Percentiles rank a stretch among this genome's conserved stretches.
These are phyloP conservation scores for Meteorus colon DNA, from an alignment of 2,888 invertebrate species.

Conservation along the genomic window DNA sequence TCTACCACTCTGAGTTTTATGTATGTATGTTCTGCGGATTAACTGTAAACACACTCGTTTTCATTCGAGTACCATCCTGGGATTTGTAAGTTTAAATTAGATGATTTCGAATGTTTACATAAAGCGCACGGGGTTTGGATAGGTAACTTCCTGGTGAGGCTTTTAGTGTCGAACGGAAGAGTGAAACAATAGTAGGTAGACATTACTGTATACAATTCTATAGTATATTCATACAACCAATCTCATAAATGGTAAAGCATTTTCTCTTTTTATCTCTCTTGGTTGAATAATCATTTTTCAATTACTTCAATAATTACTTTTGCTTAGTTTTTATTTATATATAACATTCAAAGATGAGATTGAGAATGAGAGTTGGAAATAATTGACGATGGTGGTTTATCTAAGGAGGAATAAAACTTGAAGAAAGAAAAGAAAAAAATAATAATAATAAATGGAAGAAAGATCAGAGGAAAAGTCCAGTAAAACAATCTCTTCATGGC, in stretches of 20 bases:
- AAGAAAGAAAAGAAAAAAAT: background rate
- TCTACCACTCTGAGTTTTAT: background rate
- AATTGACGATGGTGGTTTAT: background rate
- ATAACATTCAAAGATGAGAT: background rate
- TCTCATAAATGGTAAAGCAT: background rate
- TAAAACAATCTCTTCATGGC: slow-evolving; percentile 34
- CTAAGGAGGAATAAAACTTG: background rate
- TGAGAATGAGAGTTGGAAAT: background rate
- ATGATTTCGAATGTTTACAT: slow-evolving; percentile 20
- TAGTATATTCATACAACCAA: background rate
- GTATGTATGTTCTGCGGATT: slow-evolving; percentile 8
- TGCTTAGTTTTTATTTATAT: background rate
- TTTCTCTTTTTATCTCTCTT: background rate
- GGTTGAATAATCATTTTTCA: background rate
- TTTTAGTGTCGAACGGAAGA: slow-evolving; percentile 10
- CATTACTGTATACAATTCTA: background rate
- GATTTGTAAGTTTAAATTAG: slow-evolving; percentile 27
- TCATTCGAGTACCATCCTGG: background rate
- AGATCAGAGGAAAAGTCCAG: slow-evolving; percentile 37
- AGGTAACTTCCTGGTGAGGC: background rate
- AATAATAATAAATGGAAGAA: slow-evolving; percentile 4
- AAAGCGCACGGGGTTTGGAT: background rate
- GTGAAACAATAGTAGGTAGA: slow-evolving; percentile 2
- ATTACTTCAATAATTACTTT: background rate
- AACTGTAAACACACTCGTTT: slow-evolving; percentile 23